Base-by-base conservation (phyloP, 2,113 vertebrate genomes). In the Pedetes capensis region DNA sequence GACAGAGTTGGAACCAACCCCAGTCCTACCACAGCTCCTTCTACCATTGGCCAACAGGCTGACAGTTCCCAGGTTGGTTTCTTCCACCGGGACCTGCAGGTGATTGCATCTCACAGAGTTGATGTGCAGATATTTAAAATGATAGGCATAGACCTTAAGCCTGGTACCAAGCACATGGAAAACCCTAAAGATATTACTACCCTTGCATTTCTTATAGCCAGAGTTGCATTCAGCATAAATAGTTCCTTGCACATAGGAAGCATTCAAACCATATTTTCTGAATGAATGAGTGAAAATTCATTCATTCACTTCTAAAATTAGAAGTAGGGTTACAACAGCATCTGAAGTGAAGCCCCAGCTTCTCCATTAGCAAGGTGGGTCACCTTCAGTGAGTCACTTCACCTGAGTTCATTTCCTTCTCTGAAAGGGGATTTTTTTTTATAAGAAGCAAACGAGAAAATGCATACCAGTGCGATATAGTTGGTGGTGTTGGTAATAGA, bases 371-470 rank as follows among this genome's bases (percentile, higher is more conserved):
- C n/a, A 39, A 83, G 59, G 32, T 2, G 3, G 72, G 25, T 51
- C 23, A 42, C 10, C 63, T 66, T 71, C 17, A 25, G 68, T 8
- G 89, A 55, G 8, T 44, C 20, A 18, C 74, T 66, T 76, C 37
- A 57, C 37, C 66, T n/a, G 57, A 42, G 32, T 69, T 47, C 8
- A 11, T 25, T 42, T 87, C 44, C 74, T 85, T 20, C 23, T 47
- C 85, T 53, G 42, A 6, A 39, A 63, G 17, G 76, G 27, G 44
- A 29, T 42, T 75, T 51, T 66, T 51, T 75, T 51, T 66, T 51
- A 8, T 75, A 89, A 83, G 71, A 79, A 53, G 47, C 76, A 76
- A 61, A 59, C 29, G 37, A 51, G 66, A 44, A 94, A 85, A n/a
- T 11, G 76, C 3, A 3, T 1, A 16, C 9, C 17, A 75, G 22